Conservation (phyloP, 1,140 invertebrate species). For the Lamellibrachia luymesi region DNA sequence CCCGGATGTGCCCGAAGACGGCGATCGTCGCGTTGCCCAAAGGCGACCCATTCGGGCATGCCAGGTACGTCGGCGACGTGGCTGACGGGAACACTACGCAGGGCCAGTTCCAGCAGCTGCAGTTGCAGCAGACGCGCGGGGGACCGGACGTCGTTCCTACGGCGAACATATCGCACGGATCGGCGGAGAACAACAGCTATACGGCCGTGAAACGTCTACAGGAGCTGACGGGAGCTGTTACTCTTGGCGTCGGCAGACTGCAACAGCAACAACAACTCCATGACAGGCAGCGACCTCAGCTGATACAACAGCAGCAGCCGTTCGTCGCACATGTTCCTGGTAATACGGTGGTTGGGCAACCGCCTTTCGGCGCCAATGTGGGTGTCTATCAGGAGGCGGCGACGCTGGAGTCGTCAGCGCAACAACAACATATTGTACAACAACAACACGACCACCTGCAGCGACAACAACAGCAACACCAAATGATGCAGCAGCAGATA, state of each 20-base stretch:
- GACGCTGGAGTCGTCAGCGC: not conserved
- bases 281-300: not conserved
- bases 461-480: not conserved
- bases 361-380: not conserved
- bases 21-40: slow-evolving; percentile 46
- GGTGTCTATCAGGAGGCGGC: not conserved
- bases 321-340: not conserved
- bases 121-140: not conserved
- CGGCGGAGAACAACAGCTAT: not conserved
- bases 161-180: not conserved
- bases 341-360: not conserved
- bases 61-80: slow-evolving; percentile 42
- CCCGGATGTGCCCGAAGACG: slow-evolving; percentile 35
- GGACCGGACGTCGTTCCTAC: not conserved
- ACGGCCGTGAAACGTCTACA: not conserved
- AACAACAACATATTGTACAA: not conserved
- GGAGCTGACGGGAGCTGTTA: not conserved
- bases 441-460: not conserved
- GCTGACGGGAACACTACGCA: not conserved
- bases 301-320: not conserved
- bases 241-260: not conserved
- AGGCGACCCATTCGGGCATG: slow-evolving; percentile 49
- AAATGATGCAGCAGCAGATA: not conserved
- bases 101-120: not conserved
- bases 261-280: not conserved